phyloP scores from a whole-genome alignment of 1,140 invertebrate species.

The Oedothorax gibbosus region DNA sequence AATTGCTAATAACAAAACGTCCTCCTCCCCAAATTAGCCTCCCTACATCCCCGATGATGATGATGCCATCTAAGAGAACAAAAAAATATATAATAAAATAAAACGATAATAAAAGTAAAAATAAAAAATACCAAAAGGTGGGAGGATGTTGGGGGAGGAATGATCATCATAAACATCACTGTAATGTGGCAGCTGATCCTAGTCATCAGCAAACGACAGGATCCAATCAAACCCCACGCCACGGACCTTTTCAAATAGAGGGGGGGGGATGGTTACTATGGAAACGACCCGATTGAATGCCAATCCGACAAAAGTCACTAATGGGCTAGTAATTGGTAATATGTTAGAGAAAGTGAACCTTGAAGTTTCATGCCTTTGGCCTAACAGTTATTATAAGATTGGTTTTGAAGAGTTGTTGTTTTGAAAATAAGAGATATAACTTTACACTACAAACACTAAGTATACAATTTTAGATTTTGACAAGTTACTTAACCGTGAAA shows the following conservation, averaged over 20 bases:
- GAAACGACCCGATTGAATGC: slow-evolving; percentile 7
- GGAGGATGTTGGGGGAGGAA: slow-evolving; percentile 20
- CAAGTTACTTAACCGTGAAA: too few relatives aligned
- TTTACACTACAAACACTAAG: too few relatives aligned
- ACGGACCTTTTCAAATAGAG: slow-evolving; percentile 52
- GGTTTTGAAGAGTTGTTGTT: too few relatives aligned
- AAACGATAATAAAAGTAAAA: slow-evolving; percentile 20
- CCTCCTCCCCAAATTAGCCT: slow-evolving; percentile 51
- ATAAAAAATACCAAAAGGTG: slow-evolving; percentile 11
- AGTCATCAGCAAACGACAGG: slow-evolving; percentile 57
- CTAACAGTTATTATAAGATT: too few relatives aligned
- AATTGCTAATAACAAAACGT: slow-evolving; percentile 53
- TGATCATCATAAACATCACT: slow-evolving; percentile 61
- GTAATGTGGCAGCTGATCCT: slow-evolving; percentile 61
- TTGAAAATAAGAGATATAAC: too few relatives aligned
- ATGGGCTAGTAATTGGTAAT: too few relatives aligned
- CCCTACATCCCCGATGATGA: slow-evolving; percentile 26
- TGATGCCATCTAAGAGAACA: slow-evolving; percentile 38
- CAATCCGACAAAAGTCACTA: too few relatives aligned
- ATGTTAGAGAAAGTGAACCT: too few relatives aligned
- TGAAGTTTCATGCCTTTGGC: too few relatives aligned
- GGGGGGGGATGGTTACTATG: slow-evolving; percentile 28
- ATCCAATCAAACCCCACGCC: slow-evolving; percentile 60
- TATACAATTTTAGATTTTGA: too few relatives aligned
- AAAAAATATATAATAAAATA: slow-evolving; percentile 21